Conservation (phyloP, 2,113 vertebrate species). For the Bostrychus sinensis region DNA sequence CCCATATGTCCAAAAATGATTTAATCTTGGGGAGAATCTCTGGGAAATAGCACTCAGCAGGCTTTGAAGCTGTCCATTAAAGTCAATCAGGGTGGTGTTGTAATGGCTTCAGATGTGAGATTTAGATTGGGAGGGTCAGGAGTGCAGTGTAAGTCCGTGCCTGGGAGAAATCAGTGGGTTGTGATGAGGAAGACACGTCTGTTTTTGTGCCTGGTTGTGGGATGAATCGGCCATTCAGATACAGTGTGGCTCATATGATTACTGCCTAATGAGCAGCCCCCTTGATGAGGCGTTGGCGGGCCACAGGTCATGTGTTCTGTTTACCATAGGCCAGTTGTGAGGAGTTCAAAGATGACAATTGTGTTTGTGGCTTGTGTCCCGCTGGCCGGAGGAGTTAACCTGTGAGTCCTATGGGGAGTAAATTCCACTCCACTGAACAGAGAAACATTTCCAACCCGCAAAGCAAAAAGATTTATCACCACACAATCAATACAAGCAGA, state of each 20-base stretch:
- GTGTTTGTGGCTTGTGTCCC: background rate
- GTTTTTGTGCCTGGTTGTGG: constrained; percentile 8
- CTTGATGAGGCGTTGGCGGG: background rate
- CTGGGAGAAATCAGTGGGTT: constrained; percentile 37
- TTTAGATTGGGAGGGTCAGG: background rate
- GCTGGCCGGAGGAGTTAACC: constrained; percentile 17
- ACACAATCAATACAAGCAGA: constrained; percentile 51
- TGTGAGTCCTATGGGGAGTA: constrained; percentile 18
- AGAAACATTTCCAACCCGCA: constrained; percentile 28
- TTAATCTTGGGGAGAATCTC: background rate
- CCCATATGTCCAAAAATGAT: constrained; percentile 4
- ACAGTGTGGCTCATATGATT: constrained; percentile 48
- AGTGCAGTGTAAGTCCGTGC: background rate
- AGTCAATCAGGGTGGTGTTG: background rate
- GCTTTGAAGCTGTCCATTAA: background rate
- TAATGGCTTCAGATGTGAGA: background rate
- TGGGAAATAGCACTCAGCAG: background rate
- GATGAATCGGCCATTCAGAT: constrained; percentile 50
- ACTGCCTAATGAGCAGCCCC: constrained; percentile 56
- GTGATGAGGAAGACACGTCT: constrained; percentile 51
- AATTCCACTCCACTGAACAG: constrained; percentile 33
- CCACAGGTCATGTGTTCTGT: constrained; percentile 2
- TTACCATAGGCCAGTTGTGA: constrained; percentile 1
- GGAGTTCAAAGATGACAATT: constrained; percentile 13
- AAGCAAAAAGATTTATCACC: constrained; percentile 17